phyloP scores from a whole-genome alignment of 2,797 vertebrate genomes.

The Galaxias olidus region DNA sequence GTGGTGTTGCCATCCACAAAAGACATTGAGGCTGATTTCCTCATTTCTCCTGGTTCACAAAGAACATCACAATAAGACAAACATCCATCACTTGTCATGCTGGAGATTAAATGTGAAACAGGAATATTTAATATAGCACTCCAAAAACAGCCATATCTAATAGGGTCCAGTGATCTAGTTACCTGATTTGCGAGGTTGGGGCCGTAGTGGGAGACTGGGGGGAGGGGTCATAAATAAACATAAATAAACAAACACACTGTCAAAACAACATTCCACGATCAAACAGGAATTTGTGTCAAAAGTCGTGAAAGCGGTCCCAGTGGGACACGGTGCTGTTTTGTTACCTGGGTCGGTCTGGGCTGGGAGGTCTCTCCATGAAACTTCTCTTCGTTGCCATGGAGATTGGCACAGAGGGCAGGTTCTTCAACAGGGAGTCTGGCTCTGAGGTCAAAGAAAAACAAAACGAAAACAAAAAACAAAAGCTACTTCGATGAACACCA shows the following conservation, averaged over 20 bases:
- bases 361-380: constrained; percentile 79
- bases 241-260: not conserved
- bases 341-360: constrained; percentile 86
- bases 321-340: too few relatives aligned
- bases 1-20: constrained; percentile 94
- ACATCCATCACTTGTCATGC: not conserved
- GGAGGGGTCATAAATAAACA: constrained; percentile 2
- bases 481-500: too few relatives aligned
- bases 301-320: too few relatives aligned
- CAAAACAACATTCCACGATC: not conserved
- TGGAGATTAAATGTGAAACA: not conserved
- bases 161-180: constrained; percentile 17
- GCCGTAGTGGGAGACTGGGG: constrained; percentile 74
- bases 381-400: constrained; percentile 85
- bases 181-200: constrained; percentile 86
- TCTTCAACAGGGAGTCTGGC: constrained; percentile 70
- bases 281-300: not conserved
- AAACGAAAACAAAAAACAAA: not conserved
- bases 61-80: constrained; percentile 21
- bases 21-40: constrained; percentile 95
- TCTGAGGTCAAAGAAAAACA: constrained; percentile 63
- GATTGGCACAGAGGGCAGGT: constrained; percentile 74
- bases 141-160: not conserved
- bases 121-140: not conserved
- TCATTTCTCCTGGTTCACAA: constrained; percentile 84